These are phyloP conservation scores for Acleris emargana DNA, from an alignment of 2,888 invertebrate genomes.

Conservation along the genomic window DNA sequence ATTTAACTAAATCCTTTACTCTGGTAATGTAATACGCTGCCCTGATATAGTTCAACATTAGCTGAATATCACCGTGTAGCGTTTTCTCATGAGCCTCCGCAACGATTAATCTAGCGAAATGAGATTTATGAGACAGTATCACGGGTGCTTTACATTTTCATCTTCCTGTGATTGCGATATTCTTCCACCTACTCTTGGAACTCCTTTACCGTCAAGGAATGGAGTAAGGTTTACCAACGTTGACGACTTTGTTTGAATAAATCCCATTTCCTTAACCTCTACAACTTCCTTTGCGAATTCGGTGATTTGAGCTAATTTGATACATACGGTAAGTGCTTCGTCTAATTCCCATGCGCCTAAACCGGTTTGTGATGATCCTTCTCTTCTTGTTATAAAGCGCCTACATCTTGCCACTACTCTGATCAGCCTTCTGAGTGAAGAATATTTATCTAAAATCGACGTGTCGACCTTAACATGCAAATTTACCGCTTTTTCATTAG, in stretches of 20 bases:
- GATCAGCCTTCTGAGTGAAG: constrained; percentile 87
- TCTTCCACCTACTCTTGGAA: constrained; percentile 13
- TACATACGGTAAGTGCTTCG: constrained; percentile 7
- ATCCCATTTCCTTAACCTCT: constrained; percentile 5
- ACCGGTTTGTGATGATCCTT: neutral
- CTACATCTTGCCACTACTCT: constrained; percentile 17
- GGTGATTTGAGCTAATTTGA: constrained; percentile 10
- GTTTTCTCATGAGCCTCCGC: constrained; percentile 36
- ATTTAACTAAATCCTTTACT: constrained; percentile 21
- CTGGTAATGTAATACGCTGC: constrained; percentile 31
- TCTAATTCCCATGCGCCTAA: constrained; percentile 14
- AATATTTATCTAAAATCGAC: constrained; percentile 62
- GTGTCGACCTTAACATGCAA: neutral
- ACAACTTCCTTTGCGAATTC: neutral
- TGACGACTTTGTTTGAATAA: constrained; percentile 7
- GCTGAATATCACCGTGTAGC: constrained; percentile 39
- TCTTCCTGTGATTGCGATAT: neutral
- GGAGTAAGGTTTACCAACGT: neutral
- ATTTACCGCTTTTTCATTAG: neutral
- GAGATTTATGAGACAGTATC: constrained; percentile 20
- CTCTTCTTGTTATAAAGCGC: constrained; percentile 5
- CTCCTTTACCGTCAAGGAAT: neutral
- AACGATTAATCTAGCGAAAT: constrained; percentile 24
- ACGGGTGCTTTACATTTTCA: constrained; percentile 36
- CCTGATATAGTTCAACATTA: constrained; percentile 36